Conservation (phyloP, 2,113 vertebrate species). For the Chinchilla lanigera region DNA sequence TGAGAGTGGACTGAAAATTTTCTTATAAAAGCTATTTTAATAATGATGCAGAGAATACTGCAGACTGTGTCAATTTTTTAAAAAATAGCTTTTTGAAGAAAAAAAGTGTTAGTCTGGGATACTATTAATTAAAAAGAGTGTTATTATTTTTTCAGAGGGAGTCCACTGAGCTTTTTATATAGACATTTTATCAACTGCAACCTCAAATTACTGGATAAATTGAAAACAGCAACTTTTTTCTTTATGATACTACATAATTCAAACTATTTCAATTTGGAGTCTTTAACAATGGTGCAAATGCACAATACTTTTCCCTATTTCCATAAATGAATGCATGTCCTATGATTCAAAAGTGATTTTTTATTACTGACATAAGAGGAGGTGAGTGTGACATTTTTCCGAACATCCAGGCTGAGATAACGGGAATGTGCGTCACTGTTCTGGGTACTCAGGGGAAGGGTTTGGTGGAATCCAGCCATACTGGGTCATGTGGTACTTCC, state of each 20-base stretch:
- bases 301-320: constrained; percentile 14
- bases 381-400: background rate
- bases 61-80: background rate
- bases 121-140: background rate
- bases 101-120: background rate
- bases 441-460: background rate
- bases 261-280: background rate
- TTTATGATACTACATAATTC: background rate
- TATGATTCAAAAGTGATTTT: background rate
- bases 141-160: background rate
- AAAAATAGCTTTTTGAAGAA: background rate
- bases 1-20: background rate
- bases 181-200: background rate
- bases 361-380: background rate
- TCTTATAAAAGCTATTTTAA: constrained; percentile 6
- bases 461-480: background rate
- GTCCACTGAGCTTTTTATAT: background rate
- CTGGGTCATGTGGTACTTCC: background rate
- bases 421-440: too few species aligned
- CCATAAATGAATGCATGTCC: background rate
- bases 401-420: background rate
- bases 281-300: background rate
- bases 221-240: background rate
- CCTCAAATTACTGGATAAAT: background rate
- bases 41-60: background rate